phyloP scores from a whole-genome alignment of 92 coral and sea anemone species.

The Anthopleura xanthogrammica region DNA sequence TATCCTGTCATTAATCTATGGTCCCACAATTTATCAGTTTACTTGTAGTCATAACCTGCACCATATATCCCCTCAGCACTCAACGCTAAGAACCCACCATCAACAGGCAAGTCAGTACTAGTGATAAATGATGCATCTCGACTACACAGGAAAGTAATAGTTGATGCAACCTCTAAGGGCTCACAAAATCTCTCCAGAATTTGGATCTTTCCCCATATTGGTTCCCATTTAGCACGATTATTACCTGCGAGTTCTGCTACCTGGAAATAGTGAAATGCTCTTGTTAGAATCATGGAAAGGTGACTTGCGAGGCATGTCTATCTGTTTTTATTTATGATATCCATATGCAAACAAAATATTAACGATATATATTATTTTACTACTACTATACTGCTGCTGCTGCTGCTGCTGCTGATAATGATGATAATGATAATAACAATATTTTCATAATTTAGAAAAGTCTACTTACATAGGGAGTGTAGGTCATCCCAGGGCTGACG shows the following conservation, averaged over 20 bases:
- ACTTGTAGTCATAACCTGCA: not conserved
- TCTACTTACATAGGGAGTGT: conserved; percentile 12
- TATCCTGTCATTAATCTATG: too few relatives aligned
- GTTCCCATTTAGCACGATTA: conserved; percentile 19
- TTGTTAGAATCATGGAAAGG: too few relatives aligned
- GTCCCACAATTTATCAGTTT: too few relatives aligned
- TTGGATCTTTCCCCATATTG: conserved; percentile 19
- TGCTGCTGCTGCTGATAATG: too few relatives aligned
- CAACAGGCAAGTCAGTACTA: conserved; percentile 33
- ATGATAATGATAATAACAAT: too few relatives aligned
- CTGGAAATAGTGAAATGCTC: not conserved
- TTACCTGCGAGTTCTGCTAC: not conserved
- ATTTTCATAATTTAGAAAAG: too few relatives aligned
- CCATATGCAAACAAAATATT: too few relatives aligned
- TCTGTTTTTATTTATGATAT: too few relatives aligned
- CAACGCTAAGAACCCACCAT: conserved; percentile 52
- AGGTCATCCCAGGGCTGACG: conserved; percentile 52
- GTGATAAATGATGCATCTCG: not conserved
- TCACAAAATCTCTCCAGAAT: conserved; percentile 37
- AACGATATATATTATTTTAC: too few relatives aligned
- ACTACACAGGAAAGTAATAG: conserved; percentile 8
- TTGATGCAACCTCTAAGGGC: conserved; percentile 39
- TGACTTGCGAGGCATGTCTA: too few relatives aligned
- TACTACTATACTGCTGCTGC: too few relatives aligned
- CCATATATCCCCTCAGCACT: conserved; percentile 27